Evolutionary conservation across 2,888 invertebrate species (phyloP).

Genomic region (Drosophila barbarae): DNA sequence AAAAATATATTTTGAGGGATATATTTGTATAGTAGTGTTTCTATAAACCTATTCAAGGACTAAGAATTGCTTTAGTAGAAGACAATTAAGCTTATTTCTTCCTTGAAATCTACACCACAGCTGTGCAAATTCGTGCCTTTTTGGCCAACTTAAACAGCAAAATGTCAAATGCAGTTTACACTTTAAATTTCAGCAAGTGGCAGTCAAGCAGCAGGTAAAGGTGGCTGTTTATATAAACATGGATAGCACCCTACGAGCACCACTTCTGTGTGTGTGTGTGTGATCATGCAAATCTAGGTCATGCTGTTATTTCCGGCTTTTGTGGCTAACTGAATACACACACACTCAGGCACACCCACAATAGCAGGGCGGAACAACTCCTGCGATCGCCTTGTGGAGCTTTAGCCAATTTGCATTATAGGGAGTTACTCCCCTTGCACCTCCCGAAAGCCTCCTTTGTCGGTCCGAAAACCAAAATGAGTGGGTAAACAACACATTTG

Average conservation of each 20-base stretch:
- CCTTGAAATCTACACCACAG: not conserved
- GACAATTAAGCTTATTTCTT: not conserved
- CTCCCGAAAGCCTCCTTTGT: slow-evolving; percentile 1
- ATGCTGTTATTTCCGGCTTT: slow-evolving; percentile 69
- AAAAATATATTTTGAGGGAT: not conserved
- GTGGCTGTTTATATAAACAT: slow-evolving; percentile 44
- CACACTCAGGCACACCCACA: slow-evolving; percentile 8
- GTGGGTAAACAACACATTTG: slow-evolving; percentile 53
- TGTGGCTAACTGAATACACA: slow-evolving; percentile 56
- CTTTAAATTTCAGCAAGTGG: slow-evolving; percentile 31
- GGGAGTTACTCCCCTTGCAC: slow-evolving; percentile 21
- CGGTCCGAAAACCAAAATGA: slow-evolving; percentile 49
- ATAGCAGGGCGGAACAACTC: slow-evolving; percentile 10
- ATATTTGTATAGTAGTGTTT: not conserved
- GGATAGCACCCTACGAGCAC: slow-evolving; percentile 4
- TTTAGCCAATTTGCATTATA: slow-evolving; percentile 62
- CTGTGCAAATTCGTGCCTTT: not conserved
- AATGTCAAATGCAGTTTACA: slow-evolving; percentile 42
- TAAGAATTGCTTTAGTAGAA: no score
- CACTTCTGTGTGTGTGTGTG: slow-evolving; percentile 1
- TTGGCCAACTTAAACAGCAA: slow-evolving; percentile 1
- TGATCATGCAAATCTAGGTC: slow-evolving; percentile 60
- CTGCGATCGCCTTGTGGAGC: slow-evolving; percentile 59
- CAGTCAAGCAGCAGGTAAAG: slow-evolving; percentile 28
- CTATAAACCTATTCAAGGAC: not conserved